Evolutionary conservation across 2,113 vertebrate genomes (phyloP).

Genomic region (Eleginops maclovinus): DNA sequence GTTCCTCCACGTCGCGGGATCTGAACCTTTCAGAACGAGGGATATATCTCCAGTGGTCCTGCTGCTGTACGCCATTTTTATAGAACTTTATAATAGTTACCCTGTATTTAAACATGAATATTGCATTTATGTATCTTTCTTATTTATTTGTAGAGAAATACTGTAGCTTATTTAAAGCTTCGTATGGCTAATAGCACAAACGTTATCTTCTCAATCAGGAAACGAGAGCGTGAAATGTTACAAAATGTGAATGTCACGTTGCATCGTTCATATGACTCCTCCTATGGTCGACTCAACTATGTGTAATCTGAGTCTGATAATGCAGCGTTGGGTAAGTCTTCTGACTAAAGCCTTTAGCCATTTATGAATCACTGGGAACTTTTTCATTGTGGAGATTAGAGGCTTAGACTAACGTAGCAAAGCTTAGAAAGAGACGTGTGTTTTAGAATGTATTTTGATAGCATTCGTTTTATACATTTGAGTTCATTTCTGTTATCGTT

Average conservation of each 20-base stretch:
- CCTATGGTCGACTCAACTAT: background rate
- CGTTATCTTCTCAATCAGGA: constrained; percentile 1
- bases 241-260: constrained; percentile 17
- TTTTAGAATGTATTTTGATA: constrained; percentile 29
- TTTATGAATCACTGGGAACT: background rate
- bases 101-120: background rate
- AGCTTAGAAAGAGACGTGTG: background rate
- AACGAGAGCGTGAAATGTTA: constrained; percentile 11
- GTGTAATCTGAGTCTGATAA: constrained; percentile 14
- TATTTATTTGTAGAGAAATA: constrained; percentile 39
- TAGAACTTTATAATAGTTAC: background rate
- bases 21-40: constrained; percentile 4
- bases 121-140: background rate
- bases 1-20: background rate
- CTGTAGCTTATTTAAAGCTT: constrained; percentile 1
- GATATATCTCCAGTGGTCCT: background rate
- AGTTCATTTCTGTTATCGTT: no score
- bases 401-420: constrained; percentile 8
- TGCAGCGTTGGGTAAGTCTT: background rate
- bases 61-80: constrained; percentile 3
- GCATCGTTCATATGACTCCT: constrained; percentile 32
- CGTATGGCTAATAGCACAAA: background rate
- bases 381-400: no score
- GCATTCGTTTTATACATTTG: background rate
- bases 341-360: background rate